Evolutionary conservation across 2,888 invertebrate genomes (phyloP), one percentile per base, ranked within the genome.

Genomic region (Drosophila sordidapex): DNA sequence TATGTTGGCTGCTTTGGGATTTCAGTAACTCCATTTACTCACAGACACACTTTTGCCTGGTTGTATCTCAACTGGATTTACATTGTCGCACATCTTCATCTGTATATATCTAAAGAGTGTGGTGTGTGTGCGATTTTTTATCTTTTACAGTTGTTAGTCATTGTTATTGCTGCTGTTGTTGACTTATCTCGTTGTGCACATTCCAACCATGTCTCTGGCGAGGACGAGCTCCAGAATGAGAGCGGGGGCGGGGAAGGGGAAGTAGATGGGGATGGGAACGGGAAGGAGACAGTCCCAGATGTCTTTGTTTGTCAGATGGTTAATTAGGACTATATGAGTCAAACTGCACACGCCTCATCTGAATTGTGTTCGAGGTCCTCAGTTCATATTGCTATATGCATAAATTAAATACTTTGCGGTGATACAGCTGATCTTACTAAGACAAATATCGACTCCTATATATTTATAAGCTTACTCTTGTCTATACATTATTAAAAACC

Each of bases 311-410:
- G 78, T 81, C 76, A 75, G 72, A 60, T 58, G 72, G 64, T 80
- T 90, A 90, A 89, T 90, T 90, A 76, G 90, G 75, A 70, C 74
- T 54, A 73, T 62, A 75, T 90, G 89, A 83, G 75, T 83, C 78
- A 81, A 83, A 64, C 40, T 36, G 38, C 43, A 38, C 13, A 33
- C 27, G 53, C n/a, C 15, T 48, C 43, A 70, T 62, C 72, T 86
- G 87, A 56, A 35, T 49, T 68, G 31, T 31, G 51, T 40, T 53
- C 57, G 59, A 70, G 54, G 49, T 66, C 43, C n/a, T 43, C 25
- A 54, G 46, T 27, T 48, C 25, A 46, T 33, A 27, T 31, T n/a
- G 51, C 29, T 38, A 15, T 31, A 35, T 53, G 52, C 36, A 27
- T 49, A 27, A 61, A 57, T 67, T 27, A 58, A 70, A 57, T 56